Conservation (phyloP, 2,797 vertebrate species). For the Moxostoma hubbsi region DNA sequence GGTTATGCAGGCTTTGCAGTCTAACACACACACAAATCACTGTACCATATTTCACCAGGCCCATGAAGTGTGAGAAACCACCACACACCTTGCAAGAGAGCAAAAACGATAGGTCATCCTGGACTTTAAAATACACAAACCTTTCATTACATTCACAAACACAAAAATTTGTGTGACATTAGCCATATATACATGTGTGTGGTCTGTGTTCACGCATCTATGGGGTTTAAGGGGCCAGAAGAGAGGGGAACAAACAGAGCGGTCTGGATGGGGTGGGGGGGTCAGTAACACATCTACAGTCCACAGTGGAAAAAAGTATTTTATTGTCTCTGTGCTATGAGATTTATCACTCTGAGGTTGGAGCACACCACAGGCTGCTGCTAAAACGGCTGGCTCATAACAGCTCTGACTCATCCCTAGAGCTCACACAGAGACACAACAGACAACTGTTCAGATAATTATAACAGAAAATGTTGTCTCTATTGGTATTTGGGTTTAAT, state of each 20-base stretch:
- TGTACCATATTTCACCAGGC: not conserved
- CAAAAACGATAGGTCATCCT: constrained; percentile 10
- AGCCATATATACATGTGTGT: constrained; percentile 4
- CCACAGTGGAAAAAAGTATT: not conserved
- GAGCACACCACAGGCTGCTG: constrained; percentile 29
- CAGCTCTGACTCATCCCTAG: constrained; percentile 30
- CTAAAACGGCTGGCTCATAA: constrained; percentile 42
- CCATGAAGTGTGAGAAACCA: constrained; percentile 6
- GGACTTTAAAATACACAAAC: constrained; percentile 8
- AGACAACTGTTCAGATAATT: constrained; percentile 41
- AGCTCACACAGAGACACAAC: constrained; percentile 41
- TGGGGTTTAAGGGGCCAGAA: constrained; percentile 7
- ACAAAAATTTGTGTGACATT: not conserved
- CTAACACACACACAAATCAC: not conserved
- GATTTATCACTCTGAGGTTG: constrained; percentile 38
- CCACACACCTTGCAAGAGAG: not conserved
- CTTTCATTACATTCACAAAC: constrained; percentile 1
- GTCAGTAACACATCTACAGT: constrained; percentile 37
- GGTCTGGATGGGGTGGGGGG: not conserved
- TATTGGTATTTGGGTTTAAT: not conserved
- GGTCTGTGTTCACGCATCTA: constrained; percentile 2
- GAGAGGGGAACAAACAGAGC: no score
- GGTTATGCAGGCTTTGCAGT: no score
- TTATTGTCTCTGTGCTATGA: constrained; percentile 24
- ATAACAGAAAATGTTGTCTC: not conserved